Base-by-base conservation (phyloP, 1,140 invertebrate genomes). In the Diorhabda sublineata region DNA sequence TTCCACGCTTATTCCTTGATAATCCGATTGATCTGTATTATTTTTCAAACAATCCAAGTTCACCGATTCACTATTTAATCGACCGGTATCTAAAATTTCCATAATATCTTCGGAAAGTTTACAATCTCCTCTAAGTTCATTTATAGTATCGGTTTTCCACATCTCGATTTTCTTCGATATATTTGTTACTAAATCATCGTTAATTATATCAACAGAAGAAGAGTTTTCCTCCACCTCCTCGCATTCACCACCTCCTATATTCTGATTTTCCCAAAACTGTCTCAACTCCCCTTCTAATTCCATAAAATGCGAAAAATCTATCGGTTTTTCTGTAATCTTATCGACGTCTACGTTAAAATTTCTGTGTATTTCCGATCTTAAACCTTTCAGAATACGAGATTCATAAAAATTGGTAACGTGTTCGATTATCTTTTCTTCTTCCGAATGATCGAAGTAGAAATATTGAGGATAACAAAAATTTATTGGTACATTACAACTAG, bases 381-480 rank as follows among this genome's bases (percentile, higher is more conserved):
- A 9, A 5, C 52, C 63, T n/a, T 47, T 63, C n/a, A 63, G 44
- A 26, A 63, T 58, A 3, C 64, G 9, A 45, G 41, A 7, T 41
- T 70, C 64, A 9, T 57, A 42, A 26, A 58, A 65, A 7, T 41
- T 44, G 8, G 41, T 43, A 26, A 45, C 62, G 56, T 58, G n/a
- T 8, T 71, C 56, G 9, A 69, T 66, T 9, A 61, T 8, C 4
- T 62, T n/a, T 7, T 64, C 59, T 43, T 69, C 66, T 26, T 66
- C 52, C 6, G 5, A 60, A n/a, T 45, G 56, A 47, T 68, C 64
- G 3, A 56, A 45, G 5, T 68, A 41, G 45, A 76, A 76, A 61
- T 74, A 76, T 57, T 74, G 73, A 4, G 73, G 73, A 45, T 74
- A 65, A 60, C 69, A 74, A 60, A 73, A 72, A 42, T 76, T 69